A percentile compares a stretch with the other conserved stretches of the same genome.
Conservation (phyloP, 2,888 invertebrate species). For the Beris morrisii region DNA sequence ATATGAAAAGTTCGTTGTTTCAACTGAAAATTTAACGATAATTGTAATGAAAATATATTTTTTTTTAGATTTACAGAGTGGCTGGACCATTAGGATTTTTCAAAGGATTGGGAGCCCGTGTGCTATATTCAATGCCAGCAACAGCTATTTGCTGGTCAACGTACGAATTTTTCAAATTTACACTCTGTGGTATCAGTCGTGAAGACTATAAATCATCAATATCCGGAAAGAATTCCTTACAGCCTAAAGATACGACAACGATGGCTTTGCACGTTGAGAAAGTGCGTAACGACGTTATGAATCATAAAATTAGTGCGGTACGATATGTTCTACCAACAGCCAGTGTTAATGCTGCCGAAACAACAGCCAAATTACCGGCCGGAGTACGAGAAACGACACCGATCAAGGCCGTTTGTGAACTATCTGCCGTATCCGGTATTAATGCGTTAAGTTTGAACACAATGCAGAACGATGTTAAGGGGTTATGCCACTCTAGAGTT, state of each 20-base stretch:
- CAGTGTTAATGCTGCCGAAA: conserved; percentile 39
- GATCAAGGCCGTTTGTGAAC: conserved; percentile 60
- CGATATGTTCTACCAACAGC: conserved; percentile 47
- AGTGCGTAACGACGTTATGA: conserved; percentile 29
- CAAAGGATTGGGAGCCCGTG: conserved; percentile 83
- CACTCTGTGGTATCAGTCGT: conserved; percentile 57
- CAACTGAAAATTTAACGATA: neutral
- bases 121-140: conserved; percentile 96
- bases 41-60: neutral
- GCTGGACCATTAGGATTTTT: conserved; percentile 85
- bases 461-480: conserved; percentile 59
- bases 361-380: conserved; percentile 34
- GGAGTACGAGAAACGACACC: conserved; percentile 42
- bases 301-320: conserved; percentile 25
- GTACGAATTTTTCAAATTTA: conserved; percentile 91
- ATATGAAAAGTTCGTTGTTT: conserved; percentile 56
- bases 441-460: conserved; percentile 63
- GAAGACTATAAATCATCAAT: conserved; percentile 55
- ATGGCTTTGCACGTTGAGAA: conserved; percentile 13
- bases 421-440: conserved; percentile 60
- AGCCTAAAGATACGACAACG: conserved; percentile 47
- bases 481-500: no score
- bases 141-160: conserved; percentile 99
- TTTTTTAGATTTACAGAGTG: conserved; percentile 57
- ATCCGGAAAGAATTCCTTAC: conserved; percentile 52